Evolutionary conservation across 2,888 invertebrate genomes (phyloP).

Genomic region (Oxyscelio sp.): DNA sequence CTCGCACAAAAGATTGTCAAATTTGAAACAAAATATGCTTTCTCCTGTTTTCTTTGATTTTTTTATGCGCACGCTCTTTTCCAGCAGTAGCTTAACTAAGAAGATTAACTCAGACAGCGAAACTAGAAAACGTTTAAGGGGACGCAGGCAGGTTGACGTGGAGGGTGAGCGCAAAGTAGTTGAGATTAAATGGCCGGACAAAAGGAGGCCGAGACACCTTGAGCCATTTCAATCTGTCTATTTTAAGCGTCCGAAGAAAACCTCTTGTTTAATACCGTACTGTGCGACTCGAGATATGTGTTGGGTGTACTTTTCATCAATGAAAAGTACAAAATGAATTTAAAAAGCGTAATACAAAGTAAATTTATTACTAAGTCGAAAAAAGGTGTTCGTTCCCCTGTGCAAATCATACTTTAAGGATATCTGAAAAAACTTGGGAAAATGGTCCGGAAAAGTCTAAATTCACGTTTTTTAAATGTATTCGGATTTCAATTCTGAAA

Average conservation of each 20-base stretch:
- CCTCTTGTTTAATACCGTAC: constrained; percentile 35
- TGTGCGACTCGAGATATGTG: background rate
- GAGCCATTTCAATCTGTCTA: constrained; percentile 63
- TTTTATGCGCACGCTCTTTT: constrained; percentile 32
- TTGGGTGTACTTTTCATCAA: too few relatives aligned
- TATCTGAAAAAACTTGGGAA: too few relatives aligned
- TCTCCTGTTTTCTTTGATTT: constrained; percentile 38
- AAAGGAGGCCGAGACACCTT: constrained; percentile 66
- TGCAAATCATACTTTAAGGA: too few relatives aligned
- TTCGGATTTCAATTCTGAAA: too few relatives aligned
- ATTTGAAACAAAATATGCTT: constrained; percentile 50
- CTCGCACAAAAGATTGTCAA: constrained; percentile 30
- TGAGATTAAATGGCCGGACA: constrained; percentile 61
- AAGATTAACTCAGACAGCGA: constrained; percentile 80
- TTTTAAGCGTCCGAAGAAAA: constrained; percentile 54
- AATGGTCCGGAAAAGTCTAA: too few relatives aligned
- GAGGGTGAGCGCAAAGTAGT: constrained; percentile 71
- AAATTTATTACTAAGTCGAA: too few relatives aligned
- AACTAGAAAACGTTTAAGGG: constrained; percentile 83
- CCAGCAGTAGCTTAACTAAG: constrained; percentile 76
- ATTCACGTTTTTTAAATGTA: too few relatives aligned
- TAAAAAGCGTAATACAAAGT: too few relatives aligned
- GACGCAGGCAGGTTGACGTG: constrained; percentile 64
- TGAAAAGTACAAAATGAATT: too few relatives aligned
- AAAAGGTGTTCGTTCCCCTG: too few relatives aligned